A percentile compares a stretch with the other conserved stretches of the same genome.
phyloP scores from a whole-genome alignment of 2,113 vertebrate genomes.

The Serilophus lunatus region DNA sequence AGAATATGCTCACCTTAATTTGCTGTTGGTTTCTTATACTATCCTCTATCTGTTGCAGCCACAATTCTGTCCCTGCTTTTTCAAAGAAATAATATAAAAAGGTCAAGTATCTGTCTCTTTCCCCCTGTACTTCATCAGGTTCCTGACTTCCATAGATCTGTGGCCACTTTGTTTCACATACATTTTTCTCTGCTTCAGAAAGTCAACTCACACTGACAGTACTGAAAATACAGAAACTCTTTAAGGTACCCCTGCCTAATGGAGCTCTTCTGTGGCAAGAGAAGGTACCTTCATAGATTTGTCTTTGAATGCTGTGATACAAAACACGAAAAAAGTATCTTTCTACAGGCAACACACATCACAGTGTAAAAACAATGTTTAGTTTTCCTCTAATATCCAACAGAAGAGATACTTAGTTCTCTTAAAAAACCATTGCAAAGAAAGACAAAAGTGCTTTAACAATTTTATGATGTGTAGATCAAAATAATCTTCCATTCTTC shows the following conservation, averaged over 20 bases:
- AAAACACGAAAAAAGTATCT: not conserved
- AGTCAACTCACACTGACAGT: slow-evolving; percentile 6
- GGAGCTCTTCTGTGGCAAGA: not conserved
- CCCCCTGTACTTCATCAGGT: not conserved
- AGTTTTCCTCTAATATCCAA: not conserved
- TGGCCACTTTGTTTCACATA: not conserved
- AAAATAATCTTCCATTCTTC: not conserved
- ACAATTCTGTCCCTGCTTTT: not conserved
- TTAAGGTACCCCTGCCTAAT: not conserved
- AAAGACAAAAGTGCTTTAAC: not conserved
- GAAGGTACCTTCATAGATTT: not conserved
- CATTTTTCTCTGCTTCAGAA: not conserved
- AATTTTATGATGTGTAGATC: not conserved
- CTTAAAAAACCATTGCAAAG: not conserved
- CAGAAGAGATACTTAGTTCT: not conserved
- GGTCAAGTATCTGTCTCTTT: not conserved
- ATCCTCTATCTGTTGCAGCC: not conserved
- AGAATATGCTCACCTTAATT: not conserved
- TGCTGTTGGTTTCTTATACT: not conserved
- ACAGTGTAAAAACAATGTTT: not conserved
- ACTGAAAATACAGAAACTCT: not conserved
- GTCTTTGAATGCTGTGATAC: not conserved
- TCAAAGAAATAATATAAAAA: not conserved
- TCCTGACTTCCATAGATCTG: not conserved
- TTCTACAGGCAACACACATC: not conserved